Conservation (phyloP, 2,797 vertebrate genomes). For the Capromys pilorides region DNA sequence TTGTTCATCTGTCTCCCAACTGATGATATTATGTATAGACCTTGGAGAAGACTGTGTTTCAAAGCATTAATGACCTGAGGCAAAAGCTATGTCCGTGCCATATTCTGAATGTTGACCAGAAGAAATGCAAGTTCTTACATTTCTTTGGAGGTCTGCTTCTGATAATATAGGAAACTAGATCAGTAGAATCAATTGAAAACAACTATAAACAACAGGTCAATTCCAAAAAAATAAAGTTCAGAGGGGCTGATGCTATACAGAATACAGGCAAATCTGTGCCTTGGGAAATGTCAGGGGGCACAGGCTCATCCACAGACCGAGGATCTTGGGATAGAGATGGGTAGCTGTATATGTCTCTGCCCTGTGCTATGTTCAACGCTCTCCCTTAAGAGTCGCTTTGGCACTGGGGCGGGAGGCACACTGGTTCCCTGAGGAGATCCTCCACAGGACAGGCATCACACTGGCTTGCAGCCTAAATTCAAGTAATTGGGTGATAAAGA, state of each 20-base stretch:
- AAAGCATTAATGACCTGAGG: neutral
- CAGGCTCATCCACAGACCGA: neutral
- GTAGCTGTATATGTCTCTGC: neutral
- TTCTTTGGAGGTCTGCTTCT: neutral
- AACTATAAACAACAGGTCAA: neutral
- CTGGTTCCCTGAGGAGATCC: slow-evolving; percentile 1
- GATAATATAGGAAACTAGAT: neutral
- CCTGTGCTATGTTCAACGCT: neutral
- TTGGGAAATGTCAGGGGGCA: neutral
- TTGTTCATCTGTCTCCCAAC: neutral
- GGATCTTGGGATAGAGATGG: neutral
- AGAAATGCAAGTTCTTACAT: neutral
- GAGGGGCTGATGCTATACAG: neutral
- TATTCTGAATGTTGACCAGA: neutral
- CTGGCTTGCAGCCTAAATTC: neutral
- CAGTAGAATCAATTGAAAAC: neutral
- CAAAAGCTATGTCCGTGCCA: neutral
- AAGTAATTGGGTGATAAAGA: neutral
- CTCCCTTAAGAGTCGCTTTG: neutral
- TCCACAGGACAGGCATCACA: neutral
- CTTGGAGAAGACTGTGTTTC: neutral
- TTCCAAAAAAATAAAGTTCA: neutral
- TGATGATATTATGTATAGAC: neutral
- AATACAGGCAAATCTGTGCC: neutral
- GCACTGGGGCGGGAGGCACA: neutral